Percentiles rank a stretch among this genome's conserved stretches.
Conservation (phyloP, 2,797 vertebrate genomes). For the Melanotaenia boesemani region DNA sequence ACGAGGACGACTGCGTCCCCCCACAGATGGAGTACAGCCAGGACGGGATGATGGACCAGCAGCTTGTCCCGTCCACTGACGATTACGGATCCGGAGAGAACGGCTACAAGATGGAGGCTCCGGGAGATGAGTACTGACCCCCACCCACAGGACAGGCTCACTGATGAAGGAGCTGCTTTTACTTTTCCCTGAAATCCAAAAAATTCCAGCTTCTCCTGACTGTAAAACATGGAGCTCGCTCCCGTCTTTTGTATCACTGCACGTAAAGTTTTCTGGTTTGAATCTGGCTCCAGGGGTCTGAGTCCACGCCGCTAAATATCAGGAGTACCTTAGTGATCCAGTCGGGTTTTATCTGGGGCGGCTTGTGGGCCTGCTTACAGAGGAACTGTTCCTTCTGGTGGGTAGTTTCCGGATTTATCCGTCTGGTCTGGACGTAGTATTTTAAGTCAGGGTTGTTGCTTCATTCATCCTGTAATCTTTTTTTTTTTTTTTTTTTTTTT, state of each 20-base stretch:
- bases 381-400: not conserved
- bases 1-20: conserved; percentile 73
- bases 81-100: conserved; percentile 88
- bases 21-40: conserved; percentile 81
- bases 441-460: not conserved
- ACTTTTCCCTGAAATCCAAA: not conserved
- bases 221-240: conserved; percentile 7
- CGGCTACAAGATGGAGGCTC: conserved; percentile 87
- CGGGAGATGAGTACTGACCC: conserved; percentile 84
- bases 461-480: conserved; percentile 62
- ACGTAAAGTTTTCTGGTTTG: conserved; percentile 6
- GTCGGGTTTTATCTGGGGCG: not conserved
- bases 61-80: conserved; percentile 86
- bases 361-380: not conserved
- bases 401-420: no score
- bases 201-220: conserved; percentile 15
- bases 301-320: conserved; percentile 37
- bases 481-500: conserved; percentile 65
- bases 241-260: conserved; percentile 17
- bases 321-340: conserved; percentile 1
- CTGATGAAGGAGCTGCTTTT: conserved; percentile 18
- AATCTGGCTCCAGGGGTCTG: conserved; percentile 10
- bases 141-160: not conserved
- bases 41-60: conserved; percentile 88
- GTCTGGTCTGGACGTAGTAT: no score